A percentile compares a stretch with the other conserved stretches of the same genome.
Conservation (phyloP, 2,113 vertebrate species). For the Sylvia atricapilla region DNA sequence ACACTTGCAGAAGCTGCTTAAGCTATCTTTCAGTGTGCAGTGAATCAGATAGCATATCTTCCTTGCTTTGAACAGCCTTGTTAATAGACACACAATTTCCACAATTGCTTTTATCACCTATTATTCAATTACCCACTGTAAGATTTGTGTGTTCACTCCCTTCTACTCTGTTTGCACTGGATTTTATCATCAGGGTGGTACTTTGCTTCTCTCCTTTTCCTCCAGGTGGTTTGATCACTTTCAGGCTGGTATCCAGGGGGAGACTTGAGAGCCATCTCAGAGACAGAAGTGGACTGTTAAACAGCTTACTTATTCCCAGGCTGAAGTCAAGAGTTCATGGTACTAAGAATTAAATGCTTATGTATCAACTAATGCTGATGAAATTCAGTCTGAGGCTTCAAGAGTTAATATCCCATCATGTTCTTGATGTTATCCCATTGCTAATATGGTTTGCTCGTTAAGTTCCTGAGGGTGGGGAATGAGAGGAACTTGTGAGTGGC, state of each 20-base stretch:
- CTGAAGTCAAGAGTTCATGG: neutral
- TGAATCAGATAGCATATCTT: neutral
- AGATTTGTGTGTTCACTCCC: neutral
- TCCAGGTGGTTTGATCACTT: neutral
- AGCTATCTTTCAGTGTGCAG: neutral
- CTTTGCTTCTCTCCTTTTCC: neutral
- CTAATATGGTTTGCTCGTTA: constrained; percentile 20
- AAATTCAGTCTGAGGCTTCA: neutral
- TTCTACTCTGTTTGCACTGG: neutral
- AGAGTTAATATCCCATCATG: constrained; percentile 10
- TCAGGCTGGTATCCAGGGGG: neutral
- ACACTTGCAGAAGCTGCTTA: neutral
- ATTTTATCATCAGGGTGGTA: neutral
- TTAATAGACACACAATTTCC: neutral
- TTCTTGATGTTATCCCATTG: constrained; percentile 1
- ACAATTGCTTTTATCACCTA: constrained; percentile 11
- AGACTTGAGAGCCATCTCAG: neutral
- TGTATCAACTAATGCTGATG: neutral
- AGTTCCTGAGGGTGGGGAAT: constrained; percentile 42
- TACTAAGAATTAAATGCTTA: neutral
- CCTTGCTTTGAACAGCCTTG: neutral
- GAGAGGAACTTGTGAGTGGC: constrained; percentile 52
- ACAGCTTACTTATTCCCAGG: neutral
- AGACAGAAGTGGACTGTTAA: neutral
- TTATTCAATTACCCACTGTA: neutral